A percentile compares a stretch with the other conserved stretches of the same genome.
Conservation (phyloP, 1,140 invertebrate genomes). For the Aphelinus atriplicis region DNA sequence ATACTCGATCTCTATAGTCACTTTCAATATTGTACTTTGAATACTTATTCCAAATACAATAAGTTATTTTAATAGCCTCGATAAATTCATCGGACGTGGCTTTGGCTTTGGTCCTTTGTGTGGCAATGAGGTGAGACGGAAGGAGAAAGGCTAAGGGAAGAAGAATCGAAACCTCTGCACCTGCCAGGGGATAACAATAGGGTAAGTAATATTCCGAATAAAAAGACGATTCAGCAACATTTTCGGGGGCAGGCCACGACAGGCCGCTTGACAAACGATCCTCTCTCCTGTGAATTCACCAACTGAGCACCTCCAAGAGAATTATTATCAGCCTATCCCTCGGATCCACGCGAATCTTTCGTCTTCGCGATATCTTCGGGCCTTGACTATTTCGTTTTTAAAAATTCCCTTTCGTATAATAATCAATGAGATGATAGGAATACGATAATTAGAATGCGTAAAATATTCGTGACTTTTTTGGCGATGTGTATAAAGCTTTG, state of each 20-base stretch:
- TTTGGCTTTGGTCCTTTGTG: conserved; percentile 9
- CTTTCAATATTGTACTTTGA: conserved; percentile 6
- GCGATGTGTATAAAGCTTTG: no score
- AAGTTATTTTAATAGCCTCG: conserved; percentile 33
- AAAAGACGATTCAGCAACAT: conserved; percentile 41
- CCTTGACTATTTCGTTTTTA: no score
- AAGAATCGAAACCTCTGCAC: conserved; percentile 22
- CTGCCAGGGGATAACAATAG: conserved; percentile 32
- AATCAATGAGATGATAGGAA: no score
- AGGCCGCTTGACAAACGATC: conserved; percentile 32
- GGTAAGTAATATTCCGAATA: conserved; percentile 39
- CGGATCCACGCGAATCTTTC: no score
- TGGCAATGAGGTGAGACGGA: conserved; percentile 8
- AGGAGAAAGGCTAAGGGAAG: background rate
- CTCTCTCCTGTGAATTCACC: no score
- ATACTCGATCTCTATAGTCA: background rate
- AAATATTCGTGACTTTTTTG: no score
- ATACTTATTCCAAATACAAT: background rate
- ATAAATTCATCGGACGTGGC: conserved; percentile 23
- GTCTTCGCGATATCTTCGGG: no score
- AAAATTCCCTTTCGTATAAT: no score
- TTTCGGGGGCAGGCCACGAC: conserved; percentile 13
- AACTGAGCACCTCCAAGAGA: background rate
- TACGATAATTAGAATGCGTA: no score
- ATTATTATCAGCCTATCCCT: conserved; percentile 20